Base-by-base conservation (phyloP, 2,888 invertebrate genomes). In the Antitype chi region DNA sequence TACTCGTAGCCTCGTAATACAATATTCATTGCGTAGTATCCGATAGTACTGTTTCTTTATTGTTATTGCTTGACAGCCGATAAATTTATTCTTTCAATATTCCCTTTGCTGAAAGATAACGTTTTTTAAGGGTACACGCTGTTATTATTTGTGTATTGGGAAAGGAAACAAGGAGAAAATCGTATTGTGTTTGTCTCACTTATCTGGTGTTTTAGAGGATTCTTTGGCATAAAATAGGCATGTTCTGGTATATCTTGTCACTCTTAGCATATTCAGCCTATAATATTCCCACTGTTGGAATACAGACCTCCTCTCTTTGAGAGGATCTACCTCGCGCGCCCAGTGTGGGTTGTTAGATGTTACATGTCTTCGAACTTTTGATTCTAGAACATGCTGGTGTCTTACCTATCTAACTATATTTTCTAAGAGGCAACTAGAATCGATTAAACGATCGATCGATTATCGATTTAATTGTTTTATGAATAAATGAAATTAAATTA, bases 21-120 rank as follows among this genome's bases (percentile, higher is more conserved):
- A 85, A 87, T 89, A 86, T 88, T 87, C 85, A 85, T 85, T 79
- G 67, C 76, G 71, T 81, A 78, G 78, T 80, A 79, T 78, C 76
- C 80, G 75, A 87, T 87, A 80, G 80, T 84, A 82, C 80, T 83
- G 78, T 69, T 82, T 80, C 82, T 84, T 89, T 89, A 89, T 86
- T 82, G 87, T 89, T 88, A 89, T 89, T 88, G 84, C 73, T 77
- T 76, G 82, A 79, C 84, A 67, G 57, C 75, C 84, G 81, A 87
- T 85, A 89, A 88, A 89, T 89, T 87, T 88, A 88, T 88, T 88
- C 81, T 84, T 88, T 81, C 85, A 88, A 86, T 89, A 87, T 90
- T 86, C 82, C 72, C 63, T 85, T 85, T 81, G 71, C 77, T 82
- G 86, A 73, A 80, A 87, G 83, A 85, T 87, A 84, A 76, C 78